Evolutionary conservation across 1,140 invertebrate species (phyloP).

Genomic region (Plectus sambesii): DNA sequence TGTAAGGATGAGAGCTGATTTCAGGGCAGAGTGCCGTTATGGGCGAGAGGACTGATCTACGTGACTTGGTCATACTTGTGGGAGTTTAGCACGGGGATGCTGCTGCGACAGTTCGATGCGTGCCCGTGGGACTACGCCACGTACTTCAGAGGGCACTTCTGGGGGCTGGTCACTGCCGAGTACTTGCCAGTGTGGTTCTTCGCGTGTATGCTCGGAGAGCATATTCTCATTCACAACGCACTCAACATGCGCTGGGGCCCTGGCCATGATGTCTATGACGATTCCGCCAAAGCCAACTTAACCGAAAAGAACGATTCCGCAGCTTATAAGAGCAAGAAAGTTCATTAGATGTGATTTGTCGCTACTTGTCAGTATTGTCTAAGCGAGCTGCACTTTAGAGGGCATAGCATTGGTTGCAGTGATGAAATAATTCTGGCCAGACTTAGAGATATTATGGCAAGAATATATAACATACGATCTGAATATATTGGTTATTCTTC

Average conservation of each 20-base stretch:
- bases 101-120: slow-evolving; percentile 50
- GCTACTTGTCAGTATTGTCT: too few relatives aligned
- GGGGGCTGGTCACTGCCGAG: slow-evolving; percentile 52
- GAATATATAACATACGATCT: too few relatives aligned
- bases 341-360: too few relatives aligned
- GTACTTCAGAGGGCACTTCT: slow-evolving; percentile 50
- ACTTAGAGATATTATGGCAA: too few relatives aligned
- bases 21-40: slow-evolving; percentile 47
- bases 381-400: too few relatives aligned
- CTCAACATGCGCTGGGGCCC: slow-evolving; percentile 46
- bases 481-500: too few relatives aligned
- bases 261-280: slow-evolving; percentile 9
- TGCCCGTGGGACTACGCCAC: slow-evolving; percentile 54
- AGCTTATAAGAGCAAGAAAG: too few relatives aligned
- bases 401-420: too few relatives aligned
- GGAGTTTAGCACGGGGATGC: slow-evolving; percentile 51
- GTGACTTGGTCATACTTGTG: slow-evolving; percentile 50
- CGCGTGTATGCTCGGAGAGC: slow-evolving; percentile 46
- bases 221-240: slow-evolving; percentile 46
- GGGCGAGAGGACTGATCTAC: slow-evolving; percentile 48
- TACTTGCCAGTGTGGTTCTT: slow-evolving; percentile 53
- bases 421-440: too few relatives aligned
- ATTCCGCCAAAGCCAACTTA: too few relatives aligned
- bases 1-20: too few relatives aligned
- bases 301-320: too few relatives aligned